A percentile compares a stretch with the other conserved stretches of the same genome.
These are phyloP conservation scores for Erebia aethiops DNA, from an alignment of 2,888 invertebrate species.

Conservation along the genomic window DNA sequence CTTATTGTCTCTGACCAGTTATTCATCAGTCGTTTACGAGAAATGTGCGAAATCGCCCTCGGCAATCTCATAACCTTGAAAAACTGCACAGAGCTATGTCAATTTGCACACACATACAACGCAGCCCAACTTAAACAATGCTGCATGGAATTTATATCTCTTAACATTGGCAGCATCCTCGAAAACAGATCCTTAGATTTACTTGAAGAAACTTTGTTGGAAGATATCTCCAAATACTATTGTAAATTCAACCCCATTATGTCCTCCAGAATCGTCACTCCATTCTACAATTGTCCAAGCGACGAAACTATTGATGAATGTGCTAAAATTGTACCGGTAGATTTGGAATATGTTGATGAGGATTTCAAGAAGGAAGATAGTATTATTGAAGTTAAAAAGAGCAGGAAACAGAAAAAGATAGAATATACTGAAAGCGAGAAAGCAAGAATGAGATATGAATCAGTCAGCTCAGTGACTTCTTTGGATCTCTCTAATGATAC, in stretches of 20 bases:
- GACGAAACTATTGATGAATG: conserved; percentile 82
- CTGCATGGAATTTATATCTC: conserved; percentile 90
- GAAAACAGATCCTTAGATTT: conserved; percentile 86
- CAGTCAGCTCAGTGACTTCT: conserved; percentile 69
- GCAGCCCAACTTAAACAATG: conserved; percentile 87
- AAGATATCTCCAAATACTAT: conserved; percentile 87
- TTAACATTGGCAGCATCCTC: conserved; percentile 88
- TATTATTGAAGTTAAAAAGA: conserved; percentile 61
- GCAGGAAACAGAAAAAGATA: conserved; percentile 72
- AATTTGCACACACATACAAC: conserved; percentile 90
- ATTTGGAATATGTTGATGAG: conserved; percentile 75
- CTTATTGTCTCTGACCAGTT: conserved; percentile 92
- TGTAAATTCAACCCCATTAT: conserved; percentile 83
- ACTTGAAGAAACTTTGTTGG: conserved; percentile 84
- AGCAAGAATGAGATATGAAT: conserved; percentile 70
- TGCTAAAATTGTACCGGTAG: conserved; percentile 67
- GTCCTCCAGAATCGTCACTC: conserved; percentile 86
- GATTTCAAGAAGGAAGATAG: conserved; percentile 77
- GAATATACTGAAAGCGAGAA: conserved; percentile 76
- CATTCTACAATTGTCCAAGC: conserved; percentile 84
- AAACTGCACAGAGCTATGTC: conserved; percentile 89
- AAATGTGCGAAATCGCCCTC: conserved; percentile 87
- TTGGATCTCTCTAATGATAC: conserved; percentile 67
- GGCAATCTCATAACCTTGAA: conserved; percentile 86
- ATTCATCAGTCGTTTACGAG: conserved; percentile 87